Evolutionary conservation across 1,140 invertebrate genomes (phyloP).

Genomic region (Bombyx mori): ASM3026992v2 NC_085117.1:10988001-10988500

Average conservation of each 20-base stretch:
- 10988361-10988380: neutral
- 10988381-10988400: too few relatives aligned
- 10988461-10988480: constrained; percentile 26
- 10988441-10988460: neutral
- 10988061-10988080: constrained; percentile 78
- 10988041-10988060: constrained; percentile 62
- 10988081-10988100: constrained; percentile 81
- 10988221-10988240: neutral
- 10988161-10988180: constrained; percentile 26
- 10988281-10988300: too few relatives aligned
- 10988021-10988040: constrained; percentile 26
- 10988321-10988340: too few relatives aligned
- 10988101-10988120: constrained; percentile 94
- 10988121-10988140: constrained; percentile 81
- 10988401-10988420: neutral
- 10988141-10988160: constrained; percentile 35
- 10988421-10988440: neutral
- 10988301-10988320: too few relatives aligned
- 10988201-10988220: neutral
- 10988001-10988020: constrained; percentile 29
- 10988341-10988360: neutral
- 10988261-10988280: too few relatives aligned
- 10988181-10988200: constrained; percentile 38
- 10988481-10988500: constrained; percentile 37
- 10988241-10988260: neutral